Evolutionary conservation across 2,888 invertebrate genomes (phyloP).

Genomic region (Callyntrura sp.): DNA sequence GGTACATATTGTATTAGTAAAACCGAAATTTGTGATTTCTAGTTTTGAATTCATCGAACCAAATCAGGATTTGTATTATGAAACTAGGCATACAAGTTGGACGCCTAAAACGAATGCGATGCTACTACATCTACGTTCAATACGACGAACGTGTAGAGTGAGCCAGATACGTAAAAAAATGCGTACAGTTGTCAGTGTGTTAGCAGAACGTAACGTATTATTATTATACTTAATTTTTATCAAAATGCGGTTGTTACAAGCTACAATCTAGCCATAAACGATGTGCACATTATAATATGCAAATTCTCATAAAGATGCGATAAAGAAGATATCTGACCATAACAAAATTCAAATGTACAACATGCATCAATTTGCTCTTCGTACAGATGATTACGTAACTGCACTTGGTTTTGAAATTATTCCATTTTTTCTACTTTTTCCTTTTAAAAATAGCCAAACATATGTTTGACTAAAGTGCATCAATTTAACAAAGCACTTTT

Average conservation of each 20-base stretch:
- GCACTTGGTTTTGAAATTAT: constrained; percentile 39
- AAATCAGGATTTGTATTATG: not conserved
- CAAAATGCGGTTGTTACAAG: no score
- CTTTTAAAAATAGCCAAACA: not conserved
- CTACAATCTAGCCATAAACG: no score
- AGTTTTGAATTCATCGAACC: not conserved
- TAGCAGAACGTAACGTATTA: not conserved
- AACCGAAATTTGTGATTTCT: not conserved
- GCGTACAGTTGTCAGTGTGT: constrained; percentile 12
- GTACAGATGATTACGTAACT: constrained; percentile 60
- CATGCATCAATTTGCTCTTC: constrained; percentile 48
- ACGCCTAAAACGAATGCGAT: not conserved
- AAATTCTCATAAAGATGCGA: not conserved
- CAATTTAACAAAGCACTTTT: constrained; percentile 9
- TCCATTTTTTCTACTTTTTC: constrained; percentile 16
- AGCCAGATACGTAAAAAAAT: not conserved
- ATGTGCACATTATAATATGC: not conserved
- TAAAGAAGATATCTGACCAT: constrained; percentile 22
- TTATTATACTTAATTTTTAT: no score
- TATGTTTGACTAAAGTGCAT: constrained; percentile 13
- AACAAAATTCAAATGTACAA: constrained; percentile 2
- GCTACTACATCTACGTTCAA: no score
- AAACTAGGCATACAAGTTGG: not conserved
- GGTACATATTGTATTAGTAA: no score
- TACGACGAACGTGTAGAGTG: no score